These are phyloP conservation scores for Struthio camelus DNA, from an alignment of 2,113 vertebrate genomes.

Conservation along the genomic window DNA sequence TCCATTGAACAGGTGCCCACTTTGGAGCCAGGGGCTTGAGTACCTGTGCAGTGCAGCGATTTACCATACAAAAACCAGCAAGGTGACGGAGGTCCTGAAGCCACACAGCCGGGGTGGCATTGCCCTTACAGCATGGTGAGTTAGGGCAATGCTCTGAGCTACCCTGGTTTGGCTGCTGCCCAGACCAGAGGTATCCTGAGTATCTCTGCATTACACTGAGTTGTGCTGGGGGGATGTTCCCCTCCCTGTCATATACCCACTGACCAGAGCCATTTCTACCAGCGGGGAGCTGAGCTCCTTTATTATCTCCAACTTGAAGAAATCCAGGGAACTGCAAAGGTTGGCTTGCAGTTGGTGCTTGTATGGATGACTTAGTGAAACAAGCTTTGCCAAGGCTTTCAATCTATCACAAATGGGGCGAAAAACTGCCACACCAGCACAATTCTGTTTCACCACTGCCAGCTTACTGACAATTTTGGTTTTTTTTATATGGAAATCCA, in stretches of 20 bases:
- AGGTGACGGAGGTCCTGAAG: not conserved
- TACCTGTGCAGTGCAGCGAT: not conserved
- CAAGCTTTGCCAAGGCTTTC: not conserved
- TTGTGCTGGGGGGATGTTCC: not conserved
- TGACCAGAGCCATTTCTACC: not conserved
- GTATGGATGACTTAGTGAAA: not conserved
- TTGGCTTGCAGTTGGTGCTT: not conserved
- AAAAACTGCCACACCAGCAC: fast-evolving
- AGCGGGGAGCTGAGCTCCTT: not conserved
- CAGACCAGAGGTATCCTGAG: not conserved
- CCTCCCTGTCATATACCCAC: fast-evolving
- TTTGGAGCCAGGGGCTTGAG: not conserved
- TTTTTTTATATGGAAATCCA: not conserved
- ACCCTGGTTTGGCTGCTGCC: not conserved
- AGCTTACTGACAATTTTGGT: not conserved
- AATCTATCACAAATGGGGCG: not conserved
- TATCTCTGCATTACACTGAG: not conserved
- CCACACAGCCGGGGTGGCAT: not conserved
- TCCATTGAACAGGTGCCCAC: not conserved
- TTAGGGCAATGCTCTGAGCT: not conserved
- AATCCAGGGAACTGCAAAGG: not conserved
- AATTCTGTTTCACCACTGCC: not conserved
- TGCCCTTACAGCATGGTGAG: not conserved
- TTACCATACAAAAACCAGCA: fast-evolving
- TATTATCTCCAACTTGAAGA: not conserved